phyloP scores from a whole-genome alignment of 2,797 vertebrate species.

The Rhyacichthys aspro region DNA sequence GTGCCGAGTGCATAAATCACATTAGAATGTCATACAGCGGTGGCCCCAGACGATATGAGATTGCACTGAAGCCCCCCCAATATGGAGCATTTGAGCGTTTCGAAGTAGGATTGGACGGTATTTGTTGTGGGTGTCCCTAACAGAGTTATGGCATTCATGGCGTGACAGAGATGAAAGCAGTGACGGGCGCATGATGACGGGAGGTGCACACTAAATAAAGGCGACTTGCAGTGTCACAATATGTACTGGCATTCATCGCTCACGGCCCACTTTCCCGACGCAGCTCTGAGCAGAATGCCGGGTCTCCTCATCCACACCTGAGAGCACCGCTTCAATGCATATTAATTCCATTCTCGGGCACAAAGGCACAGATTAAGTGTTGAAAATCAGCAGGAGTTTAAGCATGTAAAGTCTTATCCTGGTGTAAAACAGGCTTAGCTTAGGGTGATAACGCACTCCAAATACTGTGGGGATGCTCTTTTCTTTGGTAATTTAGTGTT shows the following conservation, averaged over 20 bases:
- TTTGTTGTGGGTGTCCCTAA: conserved; percentile 45
- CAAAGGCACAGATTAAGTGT: conserved; percentile 18
- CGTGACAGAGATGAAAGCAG: conserved; percentile 61
- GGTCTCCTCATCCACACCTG: conserved; percentile 53
- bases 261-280: conserved; percentile 53
- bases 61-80: conserved; percentile 9
- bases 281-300: conserved; percentile 38
- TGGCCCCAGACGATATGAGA: conserved; percentile 24
- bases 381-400: conserved; percentile 17
- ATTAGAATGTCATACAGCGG: conserved; percentile 23
- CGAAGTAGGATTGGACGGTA: conserved; percentile 3
- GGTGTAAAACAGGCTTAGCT: conserved; percentile 42
- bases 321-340: conserved; percentile 57
- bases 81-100: conserved; percentile 11
- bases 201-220: conserved; percentile 61
- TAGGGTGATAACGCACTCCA: conserved; percentile 17
- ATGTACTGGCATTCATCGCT: conserved; percentile 68
- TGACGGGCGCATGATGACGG: conserved; percentile 42
- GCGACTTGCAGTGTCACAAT: conserved; percentile 64
- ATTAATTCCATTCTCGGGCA: conserved; percentile 57
- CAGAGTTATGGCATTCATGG: conserved; percentile 31
- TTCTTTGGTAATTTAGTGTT: conserved; percentile 1
- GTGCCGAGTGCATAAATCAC: conserved; percentile 41
- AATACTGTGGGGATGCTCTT: conserved; percentile 11
- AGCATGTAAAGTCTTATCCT: conserved; percentile 22